Evolutionary conservation across 1,140 invertebrate species (phyloP).

Genomic region (Eulimnadia texana): DNA sequence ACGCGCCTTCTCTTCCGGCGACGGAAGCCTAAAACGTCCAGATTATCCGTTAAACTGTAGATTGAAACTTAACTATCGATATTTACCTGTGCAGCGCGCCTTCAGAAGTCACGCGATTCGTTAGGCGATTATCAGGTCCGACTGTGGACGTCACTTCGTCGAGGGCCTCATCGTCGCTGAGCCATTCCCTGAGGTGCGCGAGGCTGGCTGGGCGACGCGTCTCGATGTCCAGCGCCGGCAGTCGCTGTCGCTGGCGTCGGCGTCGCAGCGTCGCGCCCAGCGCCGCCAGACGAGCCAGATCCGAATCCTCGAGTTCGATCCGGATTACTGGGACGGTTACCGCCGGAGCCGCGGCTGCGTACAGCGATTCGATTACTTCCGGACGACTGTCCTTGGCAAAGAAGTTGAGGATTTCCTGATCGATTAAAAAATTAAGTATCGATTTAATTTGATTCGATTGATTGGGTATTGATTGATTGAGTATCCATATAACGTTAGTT

Average conservation of each 20-base stretch:
- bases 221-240: slow-evolving; percentile 67
- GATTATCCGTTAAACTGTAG: neutral
- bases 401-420: slow-evolving; percentile 44
- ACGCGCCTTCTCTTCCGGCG: slow-evolving; percentile 28
- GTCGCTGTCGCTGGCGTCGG: slow-evolving; percentile 36
- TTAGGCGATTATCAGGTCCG: slow-evolving; percentile 28
- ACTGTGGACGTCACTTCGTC: slow-evolving; percentile 52
- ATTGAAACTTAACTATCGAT: slow-evolving; percentile 30
- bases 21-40: slow-evolving; percentile 20
- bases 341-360: slow-evolving; percentile 44
- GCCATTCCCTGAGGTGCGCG: slow-evolving; percentile 65
- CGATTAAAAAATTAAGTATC: neutral
- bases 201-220: slow-evolving; percentile 67
- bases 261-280: slow-evolving; percentile 62
- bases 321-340: slow-evolving; percentile 23
- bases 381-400: slow-evolving; percentile 53
- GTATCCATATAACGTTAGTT: neutral
- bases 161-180: slow-evolving; percentile 55
- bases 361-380: slow-evolving; percentile 47
- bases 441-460: neutral
- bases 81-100: slow-evolving; percentile 41
- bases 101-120: slow-evolving; percentile 15
- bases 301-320: slow-evolving; percentile 42
- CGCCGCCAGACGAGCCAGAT: slow-evolving; percentile 37
- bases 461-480: neutral